Conservation (phyloP, 2,888 invertebrate genomes). For the Folsomia manolachei region DNA sequence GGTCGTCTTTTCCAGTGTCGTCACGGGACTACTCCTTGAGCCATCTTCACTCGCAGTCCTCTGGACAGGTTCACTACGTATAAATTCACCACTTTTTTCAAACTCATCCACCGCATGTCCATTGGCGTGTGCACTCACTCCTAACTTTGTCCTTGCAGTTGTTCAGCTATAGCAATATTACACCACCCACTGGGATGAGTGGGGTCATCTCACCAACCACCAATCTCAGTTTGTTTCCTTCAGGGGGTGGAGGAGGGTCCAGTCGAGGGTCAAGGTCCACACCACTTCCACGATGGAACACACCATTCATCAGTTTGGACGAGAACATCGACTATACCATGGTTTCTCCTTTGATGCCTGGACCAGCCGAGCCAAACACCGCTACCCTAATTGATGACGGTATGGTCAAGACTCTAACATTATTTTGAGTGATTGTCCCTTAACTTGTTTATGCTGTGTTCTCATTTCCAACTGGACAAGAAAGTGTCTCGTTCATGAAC, state of each 20-base stretch:
- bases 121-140: background rate
- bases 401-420: no score
- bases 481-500: background rate
- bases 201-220: constrained; percentile 80
- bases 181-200: constrained; percentile 71
- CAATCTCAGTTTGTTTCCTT: constrained; percentile 76
- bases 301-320: constrained; percentile 81
- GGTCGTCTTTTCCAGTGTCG: constrained; percentile 55
- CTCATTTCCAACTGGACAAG: constrained; percentile 3
- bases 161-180: constrained; percentile 84
- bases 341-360: constrained; percentile 71
- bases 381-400: constrained; percentile 78
- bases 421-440: background rate
- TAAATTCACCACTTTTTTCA: constrained; percentile 25
- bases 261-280: constrained; percentile 53
- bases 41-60: constrained; percentile 83
- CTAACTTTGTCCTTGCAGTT: constrained; percentile 73
- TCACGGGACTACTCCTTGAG: constrained; percentile 83
- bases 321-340: constrained; percentile 84
- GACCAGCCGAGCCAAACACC: constrained; percentile 64
- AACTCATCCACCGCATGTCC: background rate
- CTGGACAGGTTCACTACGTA: constrained; percentile 66
- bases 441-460: no score
- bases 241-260: constrained; percentile 53
- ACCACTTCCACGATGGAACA: constrained; percentile 72